Evolutionary conservation across 2,113 vertebrate genomes (phyloP).

Genomic region (Apteryx mantelli): DNA sequence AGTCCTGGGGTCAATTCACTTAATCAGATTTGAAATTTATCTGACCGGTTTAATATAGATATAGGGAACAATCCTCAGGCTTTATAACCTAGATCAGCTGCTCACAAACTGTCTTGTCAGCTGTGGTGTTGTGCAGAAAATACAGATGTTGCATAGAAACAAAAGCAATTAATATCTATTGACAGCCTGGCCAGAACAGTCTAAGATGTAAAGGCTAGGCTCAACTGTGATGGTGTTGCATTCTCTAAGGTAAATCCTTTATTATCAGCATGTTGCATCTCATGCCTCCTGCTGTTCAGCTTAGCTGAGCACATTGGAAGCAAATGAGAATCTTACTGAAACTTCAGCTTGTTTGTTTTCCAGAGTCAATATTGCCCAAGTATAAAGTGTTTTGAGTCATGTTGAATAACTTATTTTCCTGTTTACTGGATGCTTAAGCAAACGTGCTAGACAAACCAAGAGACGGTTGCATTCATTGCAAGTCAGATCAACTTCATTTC

Average conservation of each 20-base stretch:
- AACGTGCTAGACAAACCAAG: neutral
- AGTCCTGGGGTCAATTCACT: neutral
- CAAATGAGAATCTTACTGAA: neutral
- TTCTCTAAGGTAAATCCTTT: neutral
- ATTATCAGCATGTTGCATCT: neutral
- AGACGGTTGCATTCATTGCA: neutral
- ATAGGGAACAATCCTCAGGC: neutral
- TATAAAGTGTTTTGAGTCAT: neutral
- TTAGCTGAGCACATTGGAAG: neutral
- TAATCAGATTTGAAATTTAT: neutral
- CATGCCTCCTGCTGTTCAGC: neutral
- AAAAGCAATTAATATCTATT: neutral
- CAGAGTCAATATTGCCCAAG: neutral
- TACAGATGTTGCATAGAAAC: neutral
- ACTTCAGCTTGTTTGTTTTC: neutral
- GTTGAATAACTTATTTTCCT: conserved; percentile 1
- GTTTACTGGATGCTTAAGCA: neutral
- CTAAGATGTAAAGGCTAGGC: neutral
- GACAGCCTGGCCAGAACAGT: neutral
- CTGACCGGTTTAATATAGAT: accelerated
- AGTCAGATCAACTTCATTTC: neutral
- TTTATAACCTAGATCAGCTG: neutral
- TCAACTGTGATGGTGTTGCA: neutral
- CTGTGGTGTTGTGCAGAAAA: neutral
- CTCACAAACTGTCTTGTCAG: neutral